A percentile compares a stretch with the other conserved stretches of the same genome.
phyloP scores from a whole-genome alignment of 2,797 vertebrate species.

The Pygocentrus nattereri region DNA sequence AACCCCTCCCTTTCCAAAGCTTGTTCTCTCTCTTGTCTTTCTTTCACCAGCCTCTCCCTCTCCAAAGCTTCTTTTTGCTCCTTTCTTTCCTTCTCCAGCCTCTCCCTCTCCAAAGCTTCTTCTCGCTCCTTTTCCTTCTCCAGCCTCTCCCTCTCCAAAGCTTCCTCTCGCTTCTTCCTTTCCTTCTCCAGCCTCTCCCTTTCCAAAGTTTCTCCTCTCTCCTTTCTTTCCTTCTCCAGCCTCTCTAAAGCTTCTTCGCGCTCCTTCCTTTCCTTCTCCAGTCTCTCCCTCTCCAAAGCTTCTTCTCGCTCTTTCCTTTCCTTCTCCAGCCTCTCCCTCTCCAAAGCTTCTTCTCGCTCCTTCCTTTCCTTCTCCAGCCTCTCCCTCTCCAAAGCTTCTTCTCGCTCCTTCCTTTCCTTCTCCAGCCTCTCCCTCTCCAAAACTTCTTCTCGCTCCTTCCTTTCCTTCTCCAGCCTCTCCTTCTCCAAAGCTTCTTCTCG shows the following conservation, averaged over 20 bases:
- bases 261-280: slow-evolving; percentile 49
- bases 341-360: neutral
- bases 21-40: slow-evolving; percentile 40
- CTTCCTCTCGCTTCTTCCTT: slow-evolving; percentile 44
- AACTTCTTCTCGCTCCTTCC: neutral
- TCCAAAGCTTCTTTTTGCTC: slow-evolving; percentile 13
- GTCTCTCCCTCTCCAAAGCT: slow-evolving; percentile 1
- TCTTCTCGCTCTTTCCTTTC: neutral
- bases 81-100: slow-evolving; percentile 61
- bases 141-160: slow-evolving; percentile 51
- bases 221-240: slow-evolving; percentile 53
- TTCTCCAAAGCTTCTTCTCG: neutral
- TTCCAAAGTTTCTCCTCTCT: slow-evolving; percentile 57
- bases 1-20: slow-evolving; percentile 48
- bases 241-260: slow-evolving; percentile 31
- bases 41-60: neutral
- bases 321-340: neutral
- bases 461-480: neutral
- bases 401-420: neutral
- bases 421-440: neutral
- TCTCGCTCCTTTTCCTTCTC: slow-evolving; percentile 28
- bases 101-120: slow-evolving; percentile 53
- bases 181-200: slow-evolving; percentile 68
- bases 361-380: neutral
- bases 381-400: neutral